phyloP scores from a whole-genome alignment of 2,113 vertebrate genomes.

The Mormyrus iriodes region DNA sequence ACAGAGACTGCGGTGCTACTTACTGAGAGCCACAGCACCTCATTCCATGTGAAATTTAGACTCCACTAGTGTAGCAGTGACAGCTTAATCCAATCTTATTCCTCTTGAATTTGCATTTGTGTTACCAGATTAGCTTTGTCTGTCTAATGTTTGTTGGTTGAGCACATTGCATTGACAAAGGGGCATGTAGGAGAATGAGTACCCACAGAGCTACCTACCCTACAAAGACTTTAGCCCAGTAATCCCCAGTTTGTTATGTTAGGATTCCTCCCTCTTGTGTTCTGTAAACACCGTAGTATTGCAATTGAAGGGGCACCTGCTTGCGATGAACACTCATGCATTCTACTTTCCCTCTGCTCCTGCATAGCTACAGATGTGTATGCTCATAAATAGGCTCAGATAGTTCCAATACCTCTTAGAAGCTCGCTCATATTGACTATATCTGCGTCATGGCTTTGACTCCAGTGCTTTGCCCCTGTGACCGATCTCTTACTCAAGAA shows the following conservation, averaged over 20 bases:
- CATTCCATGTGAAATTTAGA: not conserved
- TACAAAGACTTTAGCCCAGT: not conserved
- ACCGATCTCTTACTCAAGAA: not conserved
- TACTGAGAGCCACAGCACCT: not conserved
- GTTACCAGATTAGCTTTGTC: slow-evolving; percentile 2
- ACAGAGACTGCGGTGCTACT: not conserved
- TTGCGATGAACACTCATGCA: not conserved
- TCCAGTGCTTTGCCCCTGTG: not conserved
- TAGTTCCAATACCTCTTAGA: not conserved
- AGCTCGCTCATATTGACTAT: not conserved
- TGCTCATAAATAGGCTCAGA: not conserved
- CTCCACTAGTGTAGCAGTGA: not conserved
- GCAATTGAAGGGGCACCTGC: not conserved
- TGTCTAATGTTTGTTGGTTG: slow-evolving; percentile 2
- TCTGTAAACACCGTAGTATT: not conserved
- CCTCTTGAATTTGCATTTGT: not conserved
- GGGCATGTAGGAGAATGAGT: not conserved
- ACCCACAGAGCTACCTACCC: not conserved
- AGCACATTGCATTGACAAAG: not conserved
- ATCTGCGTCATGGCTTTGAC: not conserved
- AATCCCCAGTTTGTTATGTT: not conserved
- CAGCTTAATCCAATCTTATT: not conserved
- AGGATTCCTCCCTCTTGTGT: not conserved
- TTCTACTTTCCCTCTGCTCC: not conserved
- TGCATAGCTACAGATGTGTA: not conserved